Percentiles rank a stretch among this genome's conserved stretches.
These are phyloP conservation scores for Girardia tigrina DNA, from an alignment of 2,888 invertebrate species.

Conservation along the genomic window DNA sequence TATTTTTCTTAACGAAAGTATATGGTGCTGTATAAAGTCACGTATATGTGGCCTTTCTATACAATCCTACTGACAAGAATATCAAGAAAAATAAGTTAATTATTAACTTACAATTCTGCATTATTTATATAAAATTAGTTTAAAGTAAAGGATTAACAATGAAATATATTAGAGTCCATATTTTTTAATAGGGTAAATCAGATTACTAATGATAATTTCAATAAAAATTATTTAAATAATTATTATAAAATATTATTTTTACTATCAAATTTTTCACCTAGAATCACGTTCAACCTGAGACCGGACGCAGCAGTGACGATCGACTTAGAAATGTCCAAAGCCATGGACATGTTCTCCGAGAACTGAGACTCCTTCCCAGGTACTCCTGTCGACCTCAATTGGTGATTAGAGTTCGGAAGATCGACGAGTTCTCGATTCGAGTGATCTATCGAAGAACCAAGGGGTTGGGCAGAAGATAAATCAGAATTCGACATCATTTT, in stretches of 20 bases:
- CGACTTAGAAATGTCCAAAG: background rate
- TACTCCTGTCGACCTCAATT: background rate
- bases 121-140: too few species aligned
- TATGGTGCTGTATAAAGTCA: too few species aligned
- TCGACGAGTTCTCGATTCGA: background rate
- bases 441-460: background rate
- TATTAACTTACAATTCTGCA: too few species aligned
- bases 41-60: too few species aligned
- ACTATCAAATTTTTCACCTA: background rate
- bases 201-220: background rate
- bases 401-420: background rate
- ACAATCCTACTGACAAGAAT: too few species aligned
- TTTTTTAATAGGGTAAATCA: background rate
- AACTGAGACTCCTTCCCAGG: background rate
- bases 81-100: too few species aligned
- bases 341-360: background rate
- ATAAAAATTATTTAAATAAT: background rate
- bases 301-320: conserved; percentile 7
- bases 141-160: background rate
- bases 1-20: too few species aligned
- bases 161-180: background rate
- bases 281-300: conserved; percentile 13
- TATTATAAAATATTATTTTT: background rate
- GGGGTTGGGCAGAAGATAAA: background rate
- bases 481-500: conserved; percentile 11